These are phyloP conservation scores for Spea hammondii DNA, from an alignment of 2,797 vertebrate genomes.

Conservation along the genomic window DNA sequence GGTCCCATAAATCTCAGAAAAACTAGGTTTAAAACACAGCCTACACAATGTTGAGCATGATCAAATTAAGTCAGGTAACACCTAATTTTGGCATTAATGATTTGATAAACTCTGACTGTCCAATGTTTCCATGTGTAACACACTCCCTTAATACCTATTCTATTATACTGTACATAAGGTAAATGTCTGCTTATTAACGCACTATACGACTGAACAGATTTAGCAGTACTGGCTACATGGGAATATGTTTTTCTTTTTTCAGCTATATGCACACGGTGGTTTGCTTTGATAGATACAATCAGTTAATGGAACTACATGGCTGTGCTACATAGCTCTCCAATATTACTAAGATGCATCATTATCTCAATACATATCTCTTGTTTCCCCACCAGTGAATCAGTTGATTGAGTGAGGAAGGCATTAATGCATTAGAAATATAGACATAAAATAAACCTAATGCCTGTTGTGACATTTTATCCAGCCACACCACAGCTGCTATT, in stretches of 20 bases:
- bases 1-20: too few relatives aligned
- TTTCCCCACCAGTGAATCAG: slow-evolving; percentile 39
- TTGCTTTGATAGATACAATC: slow-evolving; percentile 24
- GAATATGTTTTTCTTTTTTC: too few relatives aligned
- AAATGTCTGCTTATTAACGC: too few relatives aligned
- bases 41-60: too few relatives aligned
- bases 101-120: too few relatives aligned
- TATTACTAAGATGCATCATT: slow-evolving; percentile 34
- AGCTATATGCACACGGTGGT: neutral
- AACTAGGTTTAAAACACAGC: too few relatives aligned
- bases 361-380: slow-evolving; percentile 20
- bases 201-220: neutral
- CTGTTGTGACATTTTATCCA: neutral
- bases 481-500: neutral
- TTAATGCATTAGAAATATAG: slow-evolving; percentile 34
- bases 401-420: slow-evolving; percentile 34
- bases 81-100: too few relatives aligned
- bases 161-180: too few relatives aligned
- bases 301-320: slow-evolving; percentile 25
- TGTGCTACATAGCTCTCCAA: slow-evolving; percentile 14
- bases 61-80: too few relatives aligned
- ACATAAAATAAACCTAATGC: slow-evolving; percentile 20
- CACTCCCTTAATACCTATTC: too few relatives aligned
- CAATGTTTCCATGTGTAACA: too few relatives aligned
- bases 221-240: neutral